phyloP scores from a whole-genome alignment of 2,113 vertebrate species.

The Morphnarchus princeps region DNA sequence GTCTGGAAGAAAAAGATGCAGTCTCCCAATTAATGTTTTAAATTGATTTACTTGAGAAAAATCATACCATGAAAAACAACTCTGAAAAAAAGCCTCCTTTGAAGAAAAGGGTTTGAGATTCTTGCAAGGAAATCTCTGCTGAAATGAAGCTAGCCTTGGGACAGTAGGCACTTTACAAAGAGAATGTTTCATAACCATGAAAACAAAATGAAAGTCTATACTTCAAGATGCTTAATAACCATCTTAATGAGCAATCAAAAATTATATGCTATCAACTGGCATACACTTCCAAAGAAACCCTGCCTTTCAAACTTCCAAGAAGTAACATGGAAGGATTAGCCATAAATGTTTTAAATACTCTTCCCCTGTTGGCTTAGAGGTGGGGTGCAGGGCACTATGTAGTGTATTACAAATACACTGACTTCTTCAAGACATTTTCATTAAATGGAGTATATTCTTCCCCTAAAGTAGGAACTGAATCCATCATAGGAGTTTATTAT shows the following conservation, averaged over 20 bases:
- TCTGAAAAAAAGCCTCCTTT: conserved; percentile 31
- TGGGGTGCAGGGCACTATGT: neutral
- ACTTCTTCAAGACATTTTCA: neutral
- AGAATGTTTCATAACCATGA: conserved; percentile 57
- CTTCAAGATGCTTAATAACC: conserved; percentile 44
- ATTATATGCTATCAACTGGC: neutral
- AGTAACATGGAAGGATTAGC: neutral
- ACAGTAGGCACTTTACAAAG: conserved; percentile 36
- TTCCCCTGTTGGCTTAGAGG: neutral
- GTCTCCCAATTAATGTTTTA: conserved; percentile 52
- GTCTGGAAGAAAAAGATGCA: conserved; percentile 24
- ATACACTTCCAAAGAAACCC: neutral
- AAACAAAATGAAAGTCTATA: conserved; percentile 45
- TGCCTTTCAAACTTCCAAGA: conserved; percentile 34
- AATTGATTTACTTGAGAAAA: conserved; percentile 68
- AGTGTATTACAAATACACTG: neutral
- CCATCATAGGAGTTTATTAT: neutral
- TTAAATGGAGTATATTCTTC: neutral
- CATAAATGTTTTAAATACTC: neutral
- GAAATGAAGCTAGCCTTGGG: conserved; percentile 57
- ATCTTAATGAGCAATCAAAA: conserved; percentile 65
- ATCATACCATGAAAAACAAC: conserved; percentile 28
- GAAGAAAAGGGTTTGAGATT: conserved; percentile 49
- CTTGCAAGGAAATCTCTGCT: conserved; percentile 15
- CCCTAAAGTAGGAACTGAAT: neutral